Base-by-base conservation (phyloP, 2,888 invertebrate species). In the Andrena dorsata region DNA sequence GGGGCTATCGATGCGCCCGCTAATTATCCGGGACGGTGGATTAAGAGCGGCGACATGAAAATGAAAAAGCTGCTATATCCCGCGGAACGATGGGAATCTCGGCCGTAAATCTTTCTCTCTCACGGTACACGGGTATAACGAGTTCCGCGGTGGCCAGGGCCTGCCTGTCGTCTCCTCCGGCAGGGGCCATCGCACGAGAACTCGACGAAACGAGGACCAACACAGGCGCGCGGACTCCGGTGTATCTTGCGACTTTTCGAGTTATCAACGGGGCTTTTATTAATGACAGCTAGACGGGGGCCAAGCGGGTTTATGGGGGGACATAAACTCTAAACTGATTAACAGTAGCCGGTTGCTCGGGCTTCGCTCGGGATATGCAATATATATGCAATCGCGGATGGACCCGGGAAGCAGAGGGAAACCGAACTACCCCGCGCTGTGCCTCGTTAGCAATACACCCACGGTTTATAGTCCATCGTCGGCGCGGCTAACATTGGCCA, bases 261-360 rank as follows among this genome's bases (percentile, higher is more conserved):
- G 93, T 93, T 93, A 93, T 94, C 93, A 93, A 92, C 92, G 90
- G 88, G 90, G 91, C 90, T 93, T 93, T 94, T 93, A 93, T 94
- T 94, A 93, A 94, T 93, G 93, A 93, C 92, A 90, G 91, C 91
- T 92, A 92, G 92, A 92, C 90, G 85, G 89, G 73, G 72, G 84
- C 80, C 80, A 74, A 83, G 87, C 82, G 88, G 83, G 91, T 93
- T 93, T 93, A 93, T 93, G 91, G 93, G 83, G 86, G 92, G 91
- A 92, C 93, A 94, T 94, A 94, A 94, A 93, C 93, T 94, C 93
- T 93, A 94, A 93, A 94, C 94, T 93, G 94, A 94, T 94, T 94
- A 94, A 94, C 94, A 92, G 93, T 93, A 90, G 91, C 93, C 91
- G 89, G 76, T 80, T 75, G 65, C 71, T 75, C 41, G 66, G 13